A percentile compares a stretch with the other conserved stretches of the same genome.
Evolutionary conservation across 1,140 invertebrate genomes (phyloP).

Genomic region (Solen grandis): DNA sequence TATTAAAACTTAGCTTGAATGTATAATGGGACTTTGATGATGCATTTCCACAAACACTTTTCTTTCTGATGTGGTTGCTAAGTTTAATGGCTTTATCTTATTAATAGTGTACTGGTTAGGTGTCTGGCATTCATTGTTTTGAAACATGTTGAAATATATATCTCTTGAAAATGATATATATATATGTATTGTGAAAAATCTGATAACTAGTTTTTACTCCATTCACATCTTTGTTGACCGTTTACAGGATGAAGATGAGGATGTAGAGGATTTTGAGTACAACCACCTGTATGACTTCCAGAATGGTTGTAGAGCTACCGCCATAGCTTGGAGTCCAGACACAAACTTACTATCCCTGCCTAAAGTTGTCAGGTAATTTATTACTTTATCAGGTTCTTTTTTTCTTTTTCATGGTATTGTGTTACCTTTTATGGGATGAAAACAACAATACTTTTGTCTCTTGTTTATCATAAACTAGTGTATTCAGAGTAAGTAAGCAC

Average conservation of each 20-base stretch:
- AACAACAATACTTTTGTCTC: too few species aligned
- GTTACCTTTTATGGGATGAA: too few species aligned
- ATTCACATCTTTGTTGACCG: slow-evolving; percentile 20
- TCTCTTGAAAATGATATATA: not conserved
- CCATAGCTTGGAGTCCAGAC: slow-evolving; percentile 76
- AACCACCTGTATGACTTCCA: slow-evolving; percentile 68
- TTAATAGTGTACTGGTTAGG: not conserved
- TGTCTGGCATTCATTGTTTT: not conserved
- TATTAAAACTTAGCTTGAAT: too few species aligned
- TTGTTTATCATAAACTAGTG: too few species aligned
- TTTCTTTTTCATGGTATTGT: too few species aligned
- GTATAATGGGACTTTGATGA: too few species aligned
- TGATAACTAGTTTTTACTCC: not conserved
- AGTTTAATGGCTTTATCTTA: not conserved
- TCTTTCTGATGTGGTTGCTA: too few species aligned
- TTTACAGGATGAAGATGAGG: slow-evolving; percentile 72
- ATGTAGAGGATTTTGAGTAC: slow-evolving; percentile 70
- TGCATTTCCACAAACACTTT: not conserved
- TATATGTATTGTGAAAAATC: not conserved
- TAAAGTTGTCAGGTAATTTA: slow-evolving; percentile 65
- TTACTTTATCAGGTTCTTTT: too few species aligned
- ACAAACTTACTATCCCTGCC: slow-evolving; percentile 63
- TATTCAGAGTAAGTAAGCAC: too few species aligned
- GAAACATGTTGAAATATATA: not conserved
- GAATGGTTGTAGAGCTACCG: slow-evolving; percentile 64